Evolutionary conservation across 2,888 invertebrate species (phyloP).

Genomic region (Gnatocerus cornutus): DNA sequence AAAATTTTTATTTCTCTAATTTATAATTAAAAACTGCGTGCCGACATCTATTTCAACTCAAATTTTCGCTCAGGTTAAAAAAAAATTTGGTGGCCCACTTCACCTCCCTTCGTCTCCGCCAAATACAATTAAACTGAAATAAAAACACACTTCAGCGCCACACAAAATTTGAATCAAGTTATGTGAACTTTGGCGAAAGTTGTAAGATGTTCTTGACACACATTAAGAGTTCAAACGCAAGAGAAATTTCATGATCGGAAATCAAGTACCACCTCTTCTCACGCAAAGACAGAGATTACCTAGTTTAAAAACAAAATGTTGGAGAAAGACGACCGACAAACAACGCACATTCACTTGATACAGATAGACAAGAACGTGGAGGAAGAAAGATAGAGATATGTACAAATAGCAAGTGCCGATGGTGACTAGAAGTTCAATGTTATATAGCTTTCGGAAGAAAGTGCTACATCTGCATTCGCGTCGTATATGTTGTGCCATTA

Average conservation of each 20-base stretch:
- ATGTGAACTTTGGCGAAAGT: slow-evolving; percentile 43
- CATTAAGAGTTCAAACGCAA: slow-evolving; percentile 22
- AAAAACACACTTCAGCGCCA: no score
- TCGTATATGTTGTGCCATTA: slow-evolving; percentile 35
- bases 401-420: slow-evolving; percentile 38
- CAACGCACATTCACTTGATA: slow-evolving; percentile 28
- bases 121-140: no score
- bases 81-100: no score
- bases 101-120: no score
- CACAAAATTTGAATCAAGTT: not conserved
- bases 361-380: slow-evolving; percentile 16
- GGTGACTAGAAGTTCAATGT: slow-evolving; percentile 40
- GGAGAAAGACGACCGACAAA: slow-evolving; percentile 23
- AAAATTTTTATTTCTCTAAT: no score
- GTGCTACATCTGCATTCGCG: slow-evolving; percentile 21
- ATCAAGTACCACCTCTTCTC: slow-evolving; percentile 42
- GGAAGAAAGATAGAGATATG: slow-evolving; percentile 16
- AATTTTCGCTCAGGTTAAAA: no score
- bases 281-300: slow-evolving; percentile 32
- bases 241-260: slow-evolving; percentile 47
- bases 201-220: slow-evolving; percentile 43
- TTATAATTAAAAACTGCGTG: no score
- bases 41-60: no score
- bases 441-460: slow-evolving; percentile 37
- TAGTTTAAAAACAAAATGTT: slow-evolving; percentile 8